Evolutionary conservation across 2,797 vertebrate species (phyloP).

Genomic region (Sebastes elongatus): DNA sequence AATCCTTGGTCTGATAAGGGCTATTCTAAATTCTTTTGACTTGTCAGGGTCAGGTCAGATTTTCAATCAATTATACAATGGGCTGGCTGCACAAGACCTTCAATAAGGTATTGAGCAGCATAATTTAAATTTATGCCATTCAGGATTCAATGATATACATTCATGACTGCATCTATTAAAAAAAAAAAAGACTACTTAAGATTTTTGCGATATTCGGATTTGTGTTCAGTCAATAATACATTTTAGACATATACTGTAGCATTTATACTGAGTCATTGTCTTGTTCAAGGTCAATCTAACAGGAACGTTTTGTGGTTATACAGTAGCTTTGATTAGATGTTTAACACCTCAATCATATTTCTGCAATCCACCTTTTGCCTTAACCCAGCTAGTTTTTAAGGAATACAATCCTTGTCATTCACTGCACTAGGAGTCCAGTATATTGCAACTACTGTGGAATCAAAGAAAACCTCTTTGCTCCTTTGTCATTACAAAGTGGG

Average conservation of each 20-base stretch:
- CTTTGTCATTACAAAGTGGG: constrained; percentile 14
- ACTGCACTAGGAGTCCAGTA: neutral
- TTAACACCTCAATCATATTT: constrained; percentile 12
- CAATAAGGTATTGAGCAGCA: constrained; percentile 13
- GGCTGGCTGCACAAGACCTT: constrained; percentile 5
- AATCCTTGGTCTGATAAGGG: constrained; percentile 47
- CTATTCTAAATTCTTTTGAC: constrained; percentile 35
- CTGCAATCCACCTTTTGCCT: neutral
- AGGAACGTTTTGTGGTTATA: neutral
- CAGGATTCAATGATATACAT: constrained; percentile 22
- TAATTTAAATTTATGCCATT: constrained; percentile 30
- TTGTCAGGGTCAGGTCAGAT: constrained; percentile 32
- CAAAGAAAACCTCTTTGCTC: constrained; percentile 18
- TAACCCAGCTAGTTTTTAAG: constrained; percentile 5
- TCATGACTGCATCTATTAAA: constrained; percentile 6
- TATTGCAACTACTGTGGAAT: constrained; percentile 16
- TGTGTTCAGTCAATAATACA: neutral
- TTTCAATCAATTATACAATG: constrained; percentile 50
- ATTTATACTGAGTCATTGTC: neutral
- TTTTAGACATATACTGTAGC: neutral
- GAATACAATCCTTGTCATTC: constrained; percentile 37
- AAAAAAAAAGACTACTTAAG: neutral
- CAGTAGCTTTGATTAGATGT: constrained; percentile 7
- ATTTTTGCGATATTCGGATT: neutral
- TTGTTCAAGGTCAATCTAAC: constrained; percentile 30